Conservation (phyloP, 1,140 invertebrate genomes). For the Phortica variegata region DNA sequence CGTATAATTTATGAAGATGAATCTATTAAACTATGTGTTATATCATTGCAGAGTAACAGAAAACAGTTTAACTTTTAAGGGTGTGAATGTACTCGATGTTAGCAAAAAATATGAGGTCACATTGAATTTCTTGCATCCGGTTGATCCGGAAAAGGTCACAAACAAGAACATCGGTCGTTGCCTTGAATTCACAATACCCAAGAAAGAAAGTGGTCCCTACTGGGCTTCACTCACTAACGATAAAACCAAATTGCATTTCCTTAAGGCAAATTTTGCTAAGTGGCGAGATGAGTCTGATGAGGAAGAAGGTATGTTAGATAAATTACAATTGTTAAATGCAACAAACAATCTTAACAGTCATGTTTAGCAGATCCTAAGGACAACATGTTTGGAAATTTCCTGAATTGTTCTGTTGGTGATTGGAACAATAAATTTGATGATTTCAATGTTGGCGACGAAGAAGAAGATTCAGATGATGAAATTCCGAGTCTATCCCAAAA, state of each 20-base stretch:
- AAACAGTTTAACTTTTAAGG: constrained; percentile 80
- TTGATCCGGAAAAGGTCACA: constrained; percentile 76
- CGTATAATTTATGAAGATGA: background rate
- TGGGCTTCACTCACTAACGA: constrained; percentile 88
- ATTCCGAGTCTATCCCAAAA: constrained; percentile 51
- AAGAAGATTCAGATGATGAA: constrained; percentile 47
- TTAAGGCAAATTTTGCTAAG: constrained; percentile 95
- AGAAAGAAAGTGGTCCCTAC: constrained; percentile 65
- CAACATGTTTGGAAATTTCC: constrained; percentile 35
- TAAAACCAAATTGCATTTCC: constrained; percentile 89
- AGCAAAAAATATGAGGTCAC: constrained; percentile 82
- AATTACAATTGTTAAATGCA: background rate
- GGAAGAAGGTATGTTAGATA: constrained; percentile 35
- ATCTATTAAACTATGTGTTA: background rate
- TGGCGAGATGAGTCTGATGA: constrained; percentile 93
- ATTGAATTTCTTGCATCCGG: constrained; percentile 78
- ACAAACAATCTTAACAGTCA: no score
- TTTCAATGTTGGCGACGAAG: constrained; percentile 43
- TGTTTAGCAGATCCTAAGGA: constrained; percentile 31
- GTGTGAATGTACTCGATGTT: constrained; percentile 76
- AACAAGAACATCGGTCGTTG: constrained; percentile 71
- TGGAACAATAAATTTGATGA: constrained; percentile 51
- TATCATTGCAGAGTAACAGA: constrained; percentile 67
- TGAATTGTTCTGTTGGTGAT: constrained; percentile 29
- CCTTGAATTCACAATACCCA: constrained; percentile 73